These are phyloP conservation scores for Cydia amplana DNA, from an alignment of 1,140 invertebrate genomes.

Conservation along the genomic window DNA sequence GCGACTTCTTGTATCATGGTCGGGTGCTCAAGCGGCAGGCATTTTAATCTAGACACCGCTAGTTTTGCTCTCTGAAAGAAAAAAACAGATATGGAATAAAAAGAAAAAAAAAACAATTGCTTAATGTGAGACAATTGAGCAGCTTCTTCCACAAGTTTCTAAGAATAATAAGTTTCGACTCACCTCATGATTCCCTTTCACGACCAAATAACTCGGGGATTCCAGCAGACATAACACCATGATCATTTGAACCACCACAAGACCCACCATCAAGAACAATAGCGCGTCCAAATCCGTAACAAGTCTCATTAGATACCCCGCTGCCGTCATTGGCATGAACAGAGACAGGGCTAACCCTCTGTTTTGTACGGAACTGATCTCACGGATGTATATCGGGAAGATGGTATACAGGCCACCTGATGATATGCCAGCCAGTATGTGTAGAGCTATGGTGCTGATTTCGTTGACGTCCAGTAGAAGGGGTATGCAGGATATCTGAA, in stretches of 20 bases:
- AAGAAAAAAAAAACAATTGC: too few species aligned
- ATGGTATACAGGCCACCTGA: slow-evolving; percentile 57
- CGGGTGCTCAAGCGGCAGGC: slow-evolving; percentile 43
- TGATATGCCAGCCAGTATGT: slow-evolving; percentile 53
- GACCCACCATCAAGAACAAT: slow-evolving; percentile 50
- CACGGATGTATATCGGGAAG: slow-evolving; percentile 58
- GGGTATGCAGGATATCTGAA: slow-evolving; percentile 47
- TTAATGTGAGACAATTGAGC: too few species aligned
- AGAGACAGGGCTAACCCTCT: slow-evolving; percentile 43
- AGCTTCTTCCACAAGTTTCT: too few species aligned
- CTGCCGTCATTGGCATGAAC: slow-evolving; percentile 52
- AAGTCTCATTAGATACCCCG: slow-evolving; percentile 54
- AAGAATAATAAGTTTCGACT: slow-evolving; percentile 34
- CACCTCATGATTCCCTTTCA: slow-evolving; percentile 56
- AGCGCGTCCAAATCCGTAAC: slow-evolving; percentile 48
- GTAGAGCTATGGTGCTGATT: slow-evolving; percentile 45
- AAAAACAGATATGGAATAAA: background rate
- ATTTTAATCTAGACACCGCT: slow-evolving; percentile 49
- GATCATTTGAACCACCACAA: slow-evolving; percentile 58
- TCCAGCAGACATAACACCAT: slow-evolving; percentile 55
- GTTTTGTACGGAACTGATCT: slow-evolving; percentile 45
- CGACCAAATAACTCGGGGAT: slow-evolving; percentile 59
- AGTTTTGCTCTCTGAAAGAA: slow-evolving; percentile 47
- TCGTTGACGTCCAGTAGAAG: slow-evolving; percentile 52
- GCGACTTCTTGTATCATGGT: slow-evolving; percentile 46